Evolutionary conservation across 1,140 invertebrate species (phyloP), one percentile per base, ranked within the genome.

Genomic region (Drosophila sucinea): DNA sequence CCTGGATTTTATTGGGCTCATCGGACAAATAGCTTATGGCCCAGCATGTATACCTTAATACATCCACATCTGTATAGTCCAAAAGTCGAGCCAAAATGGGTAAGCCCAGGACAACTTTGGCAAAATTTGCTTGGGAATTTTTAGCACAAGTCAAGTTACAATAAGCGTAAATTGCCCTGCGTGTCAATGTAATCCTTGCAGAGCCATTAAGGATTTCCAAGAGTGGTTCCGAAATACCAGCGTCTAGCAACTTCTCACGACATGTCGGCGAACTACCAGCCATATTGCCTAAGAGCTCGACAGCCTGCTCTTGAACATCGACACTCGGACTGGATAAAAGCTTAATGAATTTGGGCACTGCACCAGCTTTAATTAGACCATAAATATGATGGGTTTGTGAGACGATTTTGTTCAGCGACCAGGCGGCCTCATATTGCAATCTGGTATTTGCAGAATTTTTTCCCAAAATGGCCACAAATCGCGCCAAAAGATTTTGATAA

Each of bases 341-440:
- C 30, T 94, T 93, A 77, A 99, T 97, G 90, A 99, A 98, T 79
- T 98, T 96, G 17, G 96, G 96, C 51, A 99, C 97, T 30, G 98
- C 98, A 54, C 97, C 97, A 38, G 97, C 97, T 79, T 98, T 96
- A 79, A 99, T 97, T 0, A 99, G 98, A 81, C 97, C 96, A 63
- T 95, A 94, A 2, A 98, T 99, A 93, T 99, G 98, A 66, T 95
- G 94, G 17, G 97, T 98, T 17, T 98, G 98, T 2, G 97, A 98
- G 2, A 98, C 98, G 80, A 99, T 98, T 92, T 99, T 99, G 58
- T 98, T 99, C 70, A 99, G 92, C 56, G 98, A 98, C 98, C 98
- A 99, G 55, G 98, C 98, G 65, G 98, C 98, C 94, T 99, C 98
- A 94, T 99, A 99, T 96, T 99, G 92, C 33, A 94, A 93, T 33